Evolutionary conservation across 2,113 vertebrate genomes (phyloP), one percentile per base, ranked within the genome.

Genomic region (Sorex fumeus): DNA sequence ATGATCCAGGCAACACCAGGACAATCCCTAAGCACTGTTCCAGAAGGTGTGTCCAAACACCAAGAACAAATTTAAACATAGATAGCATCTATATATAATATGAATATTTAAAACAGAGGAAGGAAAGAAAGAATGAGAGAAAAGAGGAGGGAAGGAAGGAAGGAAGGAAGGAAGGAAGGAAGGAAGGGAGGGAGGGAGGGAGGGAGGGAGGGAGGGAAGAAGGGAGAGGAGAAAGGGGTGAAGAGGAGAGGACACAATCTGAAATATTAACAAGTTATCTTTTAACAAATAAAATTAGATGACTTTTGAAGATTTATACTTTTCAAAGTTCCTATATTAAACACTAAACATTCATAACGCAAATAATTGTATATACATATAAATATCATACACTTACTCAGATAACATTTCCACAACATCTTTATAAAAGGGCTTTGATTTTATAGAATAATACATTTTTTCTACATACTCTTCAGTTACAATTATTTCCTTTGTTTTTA

Each of bases 371-470:
- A 45, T 57, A 67, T 83, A 67, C 19, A 66, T 11, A 27, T 66
- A 66, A 66, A 30, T 28, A 66, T 66, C 27, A 81, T 28, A 91
- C 77, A 96, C 96, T 97, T 96, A 97, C 96, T 86, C 91, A 67
- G 80, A 8, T 45, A 97, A 70, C 10, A 66, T 0, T 84, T 74
- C 62, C 81, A 95, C 15, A 15, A 97, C 8, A 64, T 78, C 34
- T 23, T 89, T 89, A 81, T 96, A 97, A 74, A 95, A 97, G 0
- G 69, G 27, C 81, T 66, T 96, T 15, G 10, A 19, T 89, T 8
- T 43, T 80, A 97, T 78, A 89, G 78, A 94, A 81, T 18, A 74
- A 40, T 96, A 97, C 78, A 97, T 25, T 47, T 84, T 87, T 1
- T 8, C 74, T 36, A 57, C 43, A 6, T 30, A 1, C 18, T 93